Percentiles rank a stretch among this genome's conserved stretches.
These are phyloP conservation scores for Varecia variegata DNA, from an alignment of 2,797 vertebrate species.

Conservation along the genomic window DNA sequence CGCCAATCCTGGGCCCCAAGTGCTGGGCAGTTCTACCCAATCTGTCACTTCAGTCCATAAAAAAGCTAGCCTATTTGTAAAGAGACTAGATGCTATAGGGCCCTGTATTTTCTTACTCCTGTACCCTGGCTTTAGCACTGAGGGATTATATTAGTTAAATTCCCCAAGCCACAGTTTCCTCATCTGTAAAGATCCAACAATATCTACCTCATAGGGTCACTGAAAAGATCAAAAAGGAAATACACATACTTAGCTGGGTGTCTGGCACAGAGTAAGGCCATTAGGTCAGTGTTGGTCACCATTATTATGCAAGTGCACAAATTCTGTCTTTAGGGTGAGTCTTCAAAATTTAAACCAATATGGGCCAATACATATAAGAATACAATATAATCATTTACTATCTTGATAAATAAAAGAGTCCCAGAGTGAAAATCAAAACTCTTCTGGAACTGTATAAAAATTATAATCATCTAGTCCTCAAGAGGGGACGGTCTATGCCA, in stretches of 20 bases:
- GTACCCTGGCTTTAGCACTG: background rate
- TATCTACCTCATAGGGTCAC: background rate
- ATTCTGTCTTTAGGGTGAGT: background rate
- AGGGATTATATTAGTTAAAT: background rate
- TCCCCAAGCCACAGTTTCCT: background rate
- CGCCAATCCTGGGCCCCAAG: background rate
- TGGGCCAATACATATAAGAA: background rate
- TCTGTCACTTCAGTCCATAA: background rate
- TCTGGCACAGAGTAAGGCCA: background rate
- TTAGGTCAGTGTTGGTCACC: background rate
- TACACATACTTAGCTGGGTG: background rate
- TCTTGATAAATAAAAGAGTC: background rate
- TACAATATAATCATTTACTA: background rate
- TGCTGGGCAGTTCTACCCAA: background rate
- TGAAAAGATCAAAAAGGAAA: background rate
- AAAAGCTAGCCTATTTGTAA: background rate
- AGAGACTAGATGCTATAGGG: background rate
- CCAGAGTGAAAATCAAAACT: background rate
- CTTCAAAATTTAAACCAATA: constrained; percentile 1
- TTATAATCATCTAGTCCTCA: background rate
- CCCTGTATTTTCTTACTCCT: background rate
- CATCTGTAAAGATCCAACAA: background rate
- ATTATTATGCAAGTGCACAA: background rate
- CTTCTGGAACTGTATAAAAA: background rate
- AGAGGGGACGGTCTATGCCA: background rate